Base-by-base conservation (phyloP, 2,888 invertebrate genomes). In the Scaeva pyrastri region DNA sequence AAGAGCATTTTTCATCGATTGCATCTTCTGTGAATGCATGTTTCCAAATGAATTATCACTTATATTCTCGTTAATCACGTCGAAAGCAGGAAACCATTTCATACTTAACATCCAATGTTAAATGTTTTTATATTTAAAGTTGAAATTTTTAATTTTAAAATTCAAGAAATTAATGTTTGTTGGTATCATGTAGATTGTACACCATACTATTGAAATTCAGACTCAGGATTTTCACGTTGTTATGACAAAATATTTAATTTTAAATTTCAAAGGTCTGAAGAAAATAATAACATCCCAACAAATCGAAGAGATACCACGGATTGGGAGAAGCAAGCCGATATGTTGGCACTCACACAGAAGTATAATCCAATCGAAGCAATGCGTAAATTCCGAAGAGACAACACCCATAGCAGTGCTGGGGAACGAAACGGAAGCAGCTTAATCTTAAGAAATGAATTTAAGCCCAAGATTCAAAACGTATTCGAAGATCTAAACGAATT, bases 241-340 rank as follows among this genome's bases (percentile, higher is more conserved):
- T 31, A 31, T 31, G 3, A 39, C 6, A 58, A 31, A 31, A 19
- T 62, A 14, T 56, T 12, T 39, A 12, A 36, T 60, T 50, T 82
- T 56, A 48, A 23, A 70, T 26, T n/a, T 23, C 5, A 62, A 70
- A 83, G 83, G 52, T 45, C 50, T 11, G 50, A 52, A 21, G 60
- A 60, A 11, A 60, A 11, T 23, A 60, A 45, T 11, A 50, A 45
- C 36, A 48, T 36, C 26, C n/a, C 86, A 23, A 21, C 81, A 71
- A 76, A 74, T 78, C 23, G 48, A 1, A 68, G 64, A 43, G 58
- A 82, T 14, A 90, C 91, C 52, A 91, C 91, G 12, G 91, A 91
- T 31, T 91, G 91, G 91, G 91, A 91, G 55, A 91, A 90, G 70
- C 90, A 90, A 78, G 92, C 91, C 5, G 91, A 91, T 87, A 88